Conservation (phyloP, 2,797 vertebrate species). For the Acanthiza pusilla region DNA sequence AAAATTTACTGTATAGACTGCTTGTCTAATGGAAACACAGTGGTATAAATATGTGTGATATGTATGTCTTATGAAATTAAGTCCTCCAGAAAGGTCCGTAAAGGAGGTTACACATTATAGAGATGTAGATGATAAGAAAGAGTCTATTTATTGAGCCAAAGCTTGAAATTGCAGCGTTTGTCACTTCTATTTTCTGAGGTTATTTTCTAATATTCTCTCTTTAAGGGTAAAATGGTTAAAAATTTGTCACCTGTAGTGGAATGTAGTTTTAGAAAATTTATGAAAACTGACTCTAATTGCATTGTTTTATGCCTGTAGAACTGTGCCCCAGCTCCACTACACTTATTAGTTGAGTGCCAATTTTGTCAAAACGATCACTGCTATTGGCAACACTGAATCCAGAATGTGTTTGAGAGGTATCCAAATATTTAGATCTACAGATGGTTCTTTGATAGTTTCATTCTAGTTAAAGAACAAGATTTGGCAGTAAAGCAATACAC, state of each 20-base stretch:
- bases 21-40: neutral
- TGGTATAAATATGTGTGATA: neutral
- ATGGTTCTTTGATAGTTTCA: slow-evolving; percentile 5
- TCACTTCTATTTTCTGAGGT: neutral
- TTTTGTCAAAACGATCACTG: neutral
- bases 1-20: neutral
- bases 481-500: neutral
- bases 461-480: neutral
- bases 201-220: neutral
- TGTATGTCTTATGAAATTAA: neutral
- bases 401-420: neutral
- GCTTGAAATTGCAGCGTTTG: neutral
- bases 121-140: neutral
- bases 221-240: neutral
- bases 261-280: neutral
- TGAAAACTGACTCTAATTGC: neutral
- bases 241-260: neutral
- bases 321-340: neutral
- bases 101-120: neutral
- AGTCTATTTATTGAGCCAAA: neutral
- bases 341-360: neutral
- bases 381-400: neutral
- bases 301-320: neutral
- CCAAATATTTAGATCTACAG: slow-evolving; percentile 41
- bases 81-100: neutral